A percentile compares a stretch with the other conserved stretches of the same genome.
These are phyloP conservation scores for Eueremaeus valkanovi DNA, from an alignment of 2,888 invertebrate species.

Conservation along the genomic window DNA sequence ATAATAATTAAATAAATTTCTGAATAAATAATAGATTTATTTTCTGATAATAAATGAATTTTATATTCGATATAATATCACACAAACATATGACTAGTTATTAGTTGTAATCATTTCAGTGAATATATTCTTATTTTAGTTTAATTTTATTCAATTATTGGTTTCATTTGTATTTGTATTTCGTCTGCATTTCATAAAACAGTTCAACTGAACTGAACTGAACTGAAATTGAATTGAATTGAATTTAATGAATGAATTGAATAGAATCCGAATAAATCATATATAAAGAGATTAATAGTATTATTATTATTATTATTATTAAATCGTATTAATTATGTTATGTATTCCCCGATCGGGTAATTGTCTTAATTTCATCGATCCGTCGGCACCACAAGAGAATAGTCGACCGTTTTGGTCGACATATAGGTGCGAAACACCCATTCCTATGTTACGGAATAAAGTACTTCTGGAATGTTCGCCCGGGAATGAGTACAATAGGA, in stretches of 20 bases:
- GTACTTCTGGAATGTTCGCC: constrained; percentile 93
- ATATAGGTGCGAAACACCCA: constrained; percentile 91
- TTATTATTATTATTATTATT: neutral
- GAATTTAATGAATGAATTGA: no score
- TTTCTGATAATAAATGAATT: neutral
- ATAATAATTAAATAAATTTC: neutral
- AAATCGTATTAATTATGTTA: constrained; percentile 23
- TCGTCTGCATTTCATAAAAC: no score
- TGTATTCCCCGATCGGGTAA: constrained; percentile 62
- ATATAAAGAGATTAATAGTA: neutral
- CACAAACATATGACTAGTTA: constrained; percentile 31
- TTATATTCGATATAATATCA: neutral
- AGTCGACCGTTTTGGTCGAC: constrained; percentile 82
- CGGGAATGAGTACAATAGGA: constrained; percentile 77
- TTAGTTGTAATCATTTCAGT: neutral
- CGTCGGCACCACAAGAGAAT: constrained; percentile 98
- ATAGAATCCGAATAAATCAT: neutral
- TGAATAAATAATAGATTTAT: neutral
- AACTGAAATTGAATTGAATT: no score
- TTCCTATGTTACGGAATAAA: constrained; percentile 95
- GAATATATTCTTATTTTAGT: neutral
- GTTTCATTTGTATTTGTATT: no score
- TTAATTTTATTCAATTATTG: no score
- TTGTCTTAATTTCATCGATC: constrained; percentile 94
- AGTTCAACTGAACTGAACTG: no score